Evolutionary conservation across 2,888 invertebrate genomes (phyloP).

Genomic region (Oasisia sp.): DNA sequence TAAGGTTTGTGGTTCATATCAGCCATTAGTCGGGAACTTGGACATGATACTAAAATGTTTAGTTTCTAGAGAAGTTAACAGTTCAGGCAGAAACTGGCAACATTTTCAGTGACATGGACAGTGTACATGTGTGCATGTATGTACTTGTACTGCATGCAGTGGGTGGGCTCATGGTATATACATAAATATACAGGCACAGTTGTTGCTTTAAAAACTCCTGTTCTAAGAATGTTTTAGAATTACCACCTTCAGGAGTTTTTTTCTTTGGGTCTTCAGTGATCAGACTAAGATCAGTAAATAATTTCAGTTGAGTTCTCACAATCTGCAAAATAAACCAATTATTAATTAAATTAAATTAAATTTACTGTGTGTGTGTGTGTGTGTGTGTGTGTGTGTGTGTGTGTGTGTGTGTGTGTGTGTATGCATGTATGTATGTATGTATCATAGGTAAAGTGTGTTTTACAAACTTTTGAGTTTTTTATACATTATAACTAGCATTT

Average conservation of each 20-base stretch:
- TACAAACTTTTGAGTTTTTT: background rate
- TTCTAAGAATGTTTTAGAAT: background rate
- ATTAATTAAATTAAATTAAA: background rate
- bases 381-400: too few species aligned
- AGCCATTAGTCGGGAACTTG: too few species aligned
- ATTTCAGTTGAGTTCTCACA: conserved; percentile 60
- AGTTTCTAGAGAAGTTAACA: too few species aligned
- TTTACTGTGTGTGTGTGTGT: background rate
- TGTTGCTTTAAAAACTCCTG: background rate
- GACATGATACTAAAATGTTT: too few species aligned
- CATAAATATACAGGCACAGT: background rate
- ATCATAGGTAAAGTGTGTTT: background rate
- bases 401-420: too few species aligned
- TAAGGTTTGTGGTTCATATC: too few species aligned
- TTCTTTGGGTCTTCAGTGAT: conserved; percentile 54
- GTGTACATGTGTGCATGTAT: too few species aligned
- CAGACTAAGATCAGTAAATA: conserved; percentile 56
- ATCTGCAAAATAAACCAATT: conserved; percentile 48
- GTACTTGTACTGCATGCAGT: too few species aligned
- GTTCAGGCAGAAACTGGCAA: too few species aligned
- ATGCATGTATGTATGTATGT: too few species aligned
- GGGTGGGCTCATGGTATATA: background rate
- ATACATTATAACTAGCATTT: background rate
- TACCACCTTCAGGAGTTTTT: conserved; percentile 53
- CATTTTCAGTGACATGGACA: too few species aligned